Percentiles rank a stretch among this genome's conserved stretches.
Evolutionary conservation across 92 coral and sea anemone genomes (phyloP).

Genomic region (Siderastrea radians): DNA sequence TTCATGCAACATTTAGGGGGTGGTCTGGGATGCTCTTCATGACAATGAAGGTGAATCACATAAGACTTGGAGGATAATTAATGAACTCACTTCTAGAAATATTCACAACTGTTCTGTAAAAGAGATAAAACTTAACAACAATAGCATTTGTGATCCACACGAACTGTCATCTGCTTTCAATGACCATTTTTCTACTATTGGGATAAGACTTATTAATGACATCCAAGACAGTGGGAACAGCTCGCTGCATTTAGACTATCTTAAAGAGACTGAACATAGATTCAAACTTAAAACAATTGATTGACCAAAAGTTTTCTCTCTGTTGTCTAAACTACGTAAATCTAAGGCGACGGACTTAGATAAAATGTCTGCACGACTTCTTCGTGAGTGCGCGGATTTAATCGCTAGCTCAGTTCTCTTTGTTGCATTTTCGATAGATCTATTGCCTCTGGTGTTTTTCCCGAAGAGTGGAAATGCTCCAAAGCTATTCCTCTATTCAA

Average conservation of each 20-base stretch:
- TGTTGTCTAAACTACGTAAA: constrained; percentile 26
- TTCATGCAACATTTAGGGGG: too few relatives aligned
- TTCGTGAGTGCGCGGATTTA: not conserved
- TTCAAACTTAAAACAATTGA: constrained; percentile 36
- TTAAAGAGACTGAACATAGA: constrained; percentile 15
- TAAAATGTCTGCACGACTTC: constrained; percentile 63
- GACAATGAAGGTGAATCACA: constrained; percentile 32
- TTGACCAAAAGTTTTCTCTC: constrained; percentile 33
- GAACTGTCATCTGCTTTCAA: constrained; percentile 26
- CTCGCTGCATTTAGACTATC: constrained; percentile 15
- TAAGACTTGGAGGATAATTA: constrained; percentile 55
- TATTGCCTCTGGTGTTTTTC: not conserved
- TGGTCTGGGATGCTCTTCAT: constrained; percentile 40
- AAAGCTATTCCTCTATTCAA: constrained; percentile 50
- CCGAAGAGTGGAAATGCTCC: too few relatives aligned
- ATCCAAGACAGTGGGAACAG: constrained; percentile 15
- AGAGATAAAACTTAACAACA: constrained; percentile 40
- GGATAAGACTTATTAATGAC: constrained; percentile 29
- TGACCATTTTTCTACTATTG: constrained; percentile 40
- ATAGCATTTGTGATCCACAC: constrained; percentile 6
- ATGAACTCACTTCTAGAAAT: constrained; percentile 59
- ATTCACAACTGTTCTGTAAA: constrained; percentile 28
- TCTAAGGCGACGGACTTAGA: constrained; percentile 72
- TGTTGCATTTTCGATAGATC: constrained; percentile 52
- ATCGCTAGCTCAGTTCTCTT: constrained; percentile 49